Percentiles rank a stretch among this genome's conserved stretches.
phyloP scores from a whole-genome alignment of 2,113 vertebrate genomes.

The Notechis scutatus region DNA sequence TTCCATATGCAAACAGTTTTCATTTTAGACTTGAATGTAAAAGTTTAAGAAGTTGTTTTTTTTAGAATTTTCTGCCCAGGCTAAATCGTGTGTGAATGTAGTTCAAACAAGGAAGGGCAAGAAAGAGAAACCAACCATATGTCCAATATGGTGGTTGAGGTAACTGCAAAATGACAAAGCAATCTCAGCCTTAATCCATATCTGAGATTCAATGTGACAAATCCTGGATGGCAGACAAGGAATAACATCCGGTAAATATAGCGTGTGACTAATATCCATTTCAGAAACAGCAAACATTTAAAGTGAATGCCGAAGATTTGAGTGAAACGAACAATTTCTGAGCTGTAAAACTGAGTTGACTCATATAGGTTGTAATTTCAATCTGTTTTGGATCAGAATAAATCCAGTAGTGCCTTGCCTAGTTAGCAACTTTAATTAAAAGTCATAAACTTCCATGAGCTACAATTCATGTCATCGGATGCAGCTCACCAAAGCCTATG shows the following conservation, averaged over 20 bases:
- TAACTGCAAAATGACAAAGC: not conserved
- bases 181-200: not conserved
- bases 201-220: not conserved
- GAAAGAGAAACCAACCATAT: not conserved
- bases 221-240: not conserved
- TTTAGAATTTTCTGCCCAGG: not conserved
- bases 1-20: not conserved
- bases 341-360: not conserved
- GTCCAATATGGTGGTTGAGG: not conserved
- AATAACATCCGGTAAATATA: not conserved
- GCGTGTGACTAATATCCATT: not conserved
- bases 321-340: not conserved
- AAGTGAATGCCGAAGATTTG: not conserved
- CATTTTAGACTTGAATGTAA: not conserved
- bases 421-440: not conserved
- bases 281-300: not conserved
- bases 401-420: not conserved
- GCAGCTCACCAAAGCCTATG: not conserved
- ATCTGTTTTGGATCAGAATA: not conserved
- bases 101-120: not conserved
- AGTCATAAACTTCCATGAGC: not conserved
- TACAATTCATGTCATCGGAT: not conserved
- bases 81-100: not conserved
- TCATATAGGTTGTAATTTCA: not conserved
- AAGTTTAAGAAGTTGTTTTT: not conserved